phyloP scores from a whole-genome alignment of 2,888 invertebrate species.

The Tenthredo scrophulariae region DNA sequence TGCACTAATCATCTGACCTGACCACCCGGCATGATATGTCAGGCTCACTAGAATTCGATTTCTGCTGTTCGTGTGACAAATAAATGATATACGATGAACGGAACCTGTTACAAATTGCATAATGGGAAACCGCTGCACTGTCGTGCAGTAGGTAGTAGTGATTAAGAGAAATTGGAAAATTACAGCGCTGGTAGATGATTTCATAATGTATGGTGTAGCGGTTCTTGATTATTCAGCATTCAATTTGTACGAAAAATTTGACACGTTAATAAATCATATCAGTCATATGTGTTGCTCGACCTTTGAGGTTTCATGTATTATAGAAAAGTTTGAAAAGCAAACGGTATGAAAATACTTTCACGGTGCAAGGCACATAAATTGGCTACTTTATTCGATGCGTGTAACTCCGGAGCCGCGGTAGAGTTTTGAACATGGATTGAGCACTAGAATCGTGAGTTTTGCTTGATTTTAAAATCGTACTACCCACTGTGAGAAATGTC shows the following conservation, averaged over 20 bases:
- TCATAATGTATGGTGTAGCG: background rate
- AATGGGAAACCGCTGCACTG: slow-evolving; percentile 4
- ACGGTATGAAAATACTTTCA: slow-evolving; percentile 41
- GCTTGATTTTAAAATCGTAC: slow-evolving; percentile 48
- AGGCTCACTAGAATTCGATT: background rate
- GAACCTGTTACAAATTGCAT: slow-evolving; percentile 27
- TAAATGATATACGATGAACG: slow-evolving; percentile 26
- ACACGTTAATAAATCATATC: background rate
- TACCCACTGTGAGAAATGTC: slow-evolving; percentile 43
- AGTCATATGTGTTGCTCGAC: background rate
- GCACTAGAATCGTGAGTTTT: slow-evolving; percentile 42
- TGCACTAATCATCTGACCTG: background rate
- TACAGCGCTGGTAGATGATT: background rate
- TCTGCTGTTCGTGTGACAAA: background rate
- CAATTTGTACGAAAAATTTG: background rate
- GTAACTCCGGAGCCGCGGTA: slow-evolving; percentile 10
- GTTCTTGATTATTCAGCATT: background rate
- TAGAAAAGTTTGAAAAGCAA: slow-evolving; percentile 37
- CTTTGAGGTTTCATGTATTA: slow-evolving; percentile 10
- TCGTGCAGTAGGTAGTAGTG: background rate
- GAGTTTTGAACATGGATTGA: slow-evolving; percentile 33
- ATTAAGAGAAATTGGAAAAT: slow-evolving; percentile 26
- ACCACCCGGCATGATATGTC: background rate
- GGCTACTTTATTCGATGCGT: slow-evolving; percentile 48
- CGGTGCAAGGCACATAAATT: slow-evolving; percentile 44